A percentile compares a stretch with the other conserved stretches of the same genome.
phyloP scores from a whole-genome alignment of 2,797 vertebrate genomes.

The Myiothlypis coronata region DNA sequence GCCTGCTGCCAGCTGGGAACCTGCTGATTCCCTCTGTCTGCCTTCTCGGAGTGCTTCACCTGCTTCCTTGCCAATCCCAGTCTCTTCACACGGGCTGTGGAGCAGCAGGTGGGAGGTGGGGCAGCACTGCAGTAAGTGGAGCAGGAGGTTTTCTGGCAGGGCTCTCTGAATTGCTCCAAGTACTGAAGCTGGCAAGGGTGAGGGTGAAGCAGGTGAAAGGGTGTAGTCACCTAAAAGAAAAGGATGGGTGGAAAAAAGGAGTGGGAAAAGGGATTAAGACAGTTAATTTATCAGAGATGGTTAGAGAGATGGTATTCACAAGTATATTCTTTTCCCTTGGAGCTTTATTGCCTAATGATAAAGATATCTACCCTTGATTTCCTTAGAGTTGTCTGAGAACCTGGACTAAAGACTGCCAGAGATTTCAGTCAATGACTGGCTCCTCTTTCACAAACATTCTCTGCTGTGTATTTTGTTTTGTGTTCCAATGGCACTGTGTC shows the following conservation, averaged over 20 bases:
- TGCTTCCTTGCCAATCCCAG: neutral
- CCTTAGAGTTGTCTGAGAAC: constrained; percentile 5
- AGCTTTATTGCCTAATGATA: constrained; percentile 30
- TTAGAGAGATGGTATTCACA: neutral
- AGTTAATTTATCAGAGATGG: constrained; percentile 11
- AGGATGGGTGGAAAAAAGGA: neutral
- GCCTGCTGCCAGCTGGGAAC: constrained; percentile 27
- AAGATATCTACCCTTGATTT: neutral
- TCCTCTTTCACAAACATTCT: neutral
- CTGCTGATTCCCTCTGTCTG: neutral
- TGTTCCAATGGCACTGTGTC: neutral
- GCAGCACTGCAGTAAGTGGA: neutral
- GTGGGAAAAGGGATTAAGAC: constrained; percentile 42
- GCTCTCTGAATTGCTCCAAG: neutral
- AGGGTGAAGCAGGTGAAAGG: constrained; percentile 54
- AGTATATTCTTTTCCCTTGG: neutral
- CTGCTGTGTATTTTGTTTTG: neutral
- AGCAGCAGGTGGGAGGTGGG: constrained; percentile 4
- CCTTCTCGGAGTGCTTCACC: neutral
- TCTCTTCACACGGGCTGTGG: neutral
- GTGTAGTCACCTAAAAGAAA: neutral
- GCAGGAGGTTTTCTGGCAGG: neutral
- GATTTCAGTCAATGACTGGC: neutral
- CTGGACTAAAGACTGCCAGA: neutral
- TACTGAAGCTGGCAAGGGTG: constrained; percentile 23